Conservation (phyloP, 2,797 vertebrate genomes). For the Gorsachius magnificus region DNA sequence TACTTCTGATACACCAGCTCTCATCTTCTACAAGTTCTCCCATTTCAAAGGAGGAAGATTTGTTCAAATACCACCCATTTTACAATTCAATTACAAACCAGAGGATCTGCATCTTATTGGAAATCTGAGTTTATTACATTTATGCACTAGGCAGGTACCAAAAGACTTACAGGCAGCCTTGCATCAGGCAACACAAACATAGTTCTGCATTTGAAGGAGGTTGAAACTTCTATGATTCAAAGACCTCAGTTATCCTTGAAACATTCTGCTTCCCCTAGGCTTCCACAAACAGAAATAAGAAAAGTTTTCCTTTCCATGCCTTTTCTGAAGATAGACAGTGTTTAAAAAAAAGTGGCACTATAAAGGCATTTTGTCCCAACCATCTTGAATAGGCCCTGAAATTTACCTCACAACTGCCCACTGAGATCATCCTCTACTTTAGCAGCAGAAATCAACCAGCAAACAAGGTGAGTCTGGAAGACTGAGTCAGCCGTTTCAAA, state of each 20-base stretch:
- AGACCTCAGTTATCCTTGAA: neutral
- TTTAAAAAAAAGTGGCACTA: neutral
- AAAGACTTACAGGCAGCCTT: neutral
- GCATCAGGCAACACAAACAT: neutral
- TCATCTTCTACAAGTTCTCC: neutral
- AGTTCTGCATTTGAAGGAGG: neutral
- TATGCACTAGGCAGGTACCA: neutral
- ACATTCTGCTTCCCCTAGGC: neutral
- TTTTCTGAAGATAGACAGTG: neutral
- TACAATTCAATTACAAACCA: neutral
- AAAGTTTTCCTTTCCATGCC: neutral
- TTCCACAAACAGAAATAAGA: neutral
- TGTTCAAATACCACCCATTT: neutral
- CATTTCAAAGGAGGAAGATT: neutral
- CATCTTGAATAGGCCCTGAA: neutral
- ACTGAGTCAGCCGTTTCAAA: neutral
- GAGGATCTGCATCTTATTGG: neutral
- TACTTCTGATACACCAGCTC: neutral
- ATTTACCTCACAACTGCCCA: neutral
- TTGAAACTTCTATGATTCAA: neutral
- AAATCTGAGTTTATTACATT: neutral
- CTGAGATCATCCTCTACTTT: neutral
- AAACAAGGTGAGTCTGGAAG: neutral
- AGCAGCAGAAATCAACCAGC: neutral
- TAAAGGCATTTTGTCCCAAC: neutral